Percentiles rank a stretch among this genome's conserved stretches.
These are phyloP conservation scores for Diplolepis rosae DNA, from an alignment of 2,888 invertebrate species.

Conservation along the genomic window DNA sequence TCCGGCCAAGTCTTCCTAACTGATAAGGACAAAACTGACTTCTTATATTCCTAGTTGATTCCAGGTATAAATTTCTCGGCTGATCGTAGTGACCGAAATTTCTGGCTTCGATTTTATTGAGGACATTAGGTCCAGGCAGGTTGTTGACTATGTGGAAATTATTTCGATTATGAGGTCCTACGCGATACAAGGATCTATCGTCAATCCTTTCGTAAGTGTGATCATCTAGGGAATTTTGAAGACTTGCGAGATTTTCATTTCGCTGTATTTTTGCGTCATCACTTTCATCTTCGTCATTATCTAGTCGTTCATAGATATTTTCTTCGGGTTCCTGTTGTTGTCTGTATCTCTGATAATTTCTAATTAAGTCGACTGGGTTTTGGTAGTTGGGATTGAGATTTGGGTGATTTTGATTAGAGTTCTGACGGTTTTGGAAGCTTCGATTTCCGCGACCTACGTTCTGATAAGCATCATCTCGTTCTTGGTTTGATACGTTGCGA, in stretches of 20 bases:
- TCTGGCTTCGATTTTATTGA: conserved; percentile 56
- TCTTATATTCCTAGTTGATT: conserved; percentile 52
- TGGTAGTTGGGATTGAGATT: conserved; percentile 67
- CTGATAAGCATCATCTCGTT: conserved; percentile 60
- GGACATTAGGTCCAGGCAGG: conserved; percentile 53
- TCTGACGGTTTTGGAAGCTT: conserved; percentile 53
- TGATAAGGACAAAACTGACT: conserved; percentile 61
- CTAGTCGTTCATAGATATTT: conserved; percentile 72
- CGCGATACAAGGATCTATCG: conserved; percentile 58
- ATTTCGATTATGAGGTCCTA: conserved; percentile 47
- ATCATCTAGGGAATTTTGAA: conserved; percentile 54
- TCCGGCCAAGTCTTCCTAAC: conserved; percentile 62
- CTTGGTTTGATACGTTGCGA: conserved; percentile 57
- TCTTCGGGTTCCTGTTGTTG: conserved; percentile 70
- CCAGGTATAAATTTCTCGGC: conserved; percentile 58
- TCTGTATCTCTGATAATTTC: conserved; percentile 60
- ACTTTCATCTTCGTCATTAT: conserved; percentile 62
- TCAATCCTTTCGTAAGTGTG: conserved; percentile 68
- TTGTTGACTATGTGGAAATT: conserved; percentile 54
- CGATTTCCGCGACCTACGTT: conserved; percentile 55
- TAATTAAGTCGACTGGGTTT: conserved; percentile 63
- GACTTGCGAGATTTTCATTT: conserved; percentile 52
- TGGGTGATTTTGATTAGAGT: conserved; percentile 49
- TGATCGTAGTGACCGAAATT: conserved; percentile 59
- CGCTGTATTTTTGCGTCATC: conserved; percentile 51